phyloP scores from a whole-genome alignment of 2,797 vertebrate genomes.

The Selene dorsalis region DNA sequence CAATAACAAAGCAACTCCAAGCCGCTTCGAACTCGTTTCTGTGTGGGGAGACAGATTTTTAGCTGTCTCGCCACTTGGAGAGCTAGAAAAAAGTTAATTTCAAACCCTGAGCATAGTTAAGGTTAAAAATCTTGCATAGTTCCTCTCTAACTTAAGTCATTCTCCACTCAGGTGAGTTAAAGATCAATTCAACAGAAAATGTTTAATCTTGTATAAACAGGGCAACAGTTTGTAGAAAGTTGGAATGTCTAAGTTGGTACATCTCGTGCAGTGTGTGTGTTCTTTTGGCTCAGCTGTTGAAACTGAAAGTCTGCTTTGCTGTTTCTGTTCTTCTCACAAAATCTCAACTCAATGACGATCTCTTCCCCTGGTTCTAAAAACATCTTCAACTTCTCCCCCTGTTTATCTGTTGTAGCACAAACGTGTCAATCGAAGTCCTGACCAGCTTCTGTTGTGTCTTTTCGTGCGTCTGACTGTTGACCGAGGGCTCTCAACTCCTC shows the following conservation, averaged over 20 bases:
- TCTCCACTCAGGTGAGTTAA: background rate
- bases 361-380: background rate
- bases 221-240: background rate
- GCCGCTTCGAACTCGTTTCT: too few relatives aligned
- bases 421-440: constrained; percentile 24
- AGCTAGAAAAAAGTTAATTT: too few relatives aligned
- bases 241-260: background rate
- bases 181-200: background rate
- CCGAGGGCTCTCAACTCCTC: constrained; percentile 47
- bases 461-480: constrained; percentile 46
- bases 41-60: too few relatives aligned
- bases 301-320: background rate
- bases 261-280: background rate
- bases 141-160: background rate
- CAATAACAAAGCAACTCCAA: too few relatives aligned
- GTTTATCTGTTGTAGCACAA: constrained; percentile 4
- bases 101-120: too few relatives aligned
- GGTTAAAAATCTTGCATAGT: too few relatives aligned
- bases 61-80: too few relatives aligned
- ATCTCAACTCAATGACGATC: background rate
- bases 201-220: background rate
- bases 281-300: constrained; percentile 14
- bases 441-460: constrained; percentile 15
- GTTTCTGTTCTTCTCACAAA: background rate
- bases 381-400: background rate